phyloP scores from a whole-genome alignment of 2,113 vertebrate genomes.

The Vidua chalybeata region DNA sequence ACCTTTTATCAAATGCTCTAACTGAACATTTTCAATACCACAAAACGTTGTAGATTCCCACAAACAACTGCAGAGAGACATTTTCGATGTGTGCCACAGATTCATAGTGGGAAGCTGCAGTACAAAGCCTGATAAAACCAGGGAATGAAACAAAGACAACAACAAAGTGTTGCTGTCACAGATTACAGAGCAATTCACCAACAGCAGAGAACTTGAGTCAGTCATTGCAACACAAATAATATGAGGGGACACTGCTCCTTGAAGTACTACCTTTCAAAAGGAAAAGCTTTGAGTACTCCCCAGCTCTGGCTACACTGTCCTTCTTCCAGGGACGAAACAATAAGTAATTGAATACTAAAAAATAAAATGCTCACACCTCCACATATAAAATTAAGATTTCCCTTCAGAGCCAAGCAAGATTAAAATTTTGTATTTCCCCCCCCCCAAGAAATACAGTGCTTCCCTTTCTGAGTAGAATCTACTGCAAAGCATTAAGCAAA shows the following conservation, averaged over 20 bases:
- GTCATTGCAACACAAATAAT: background rate
- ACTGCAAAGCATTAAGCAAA: background rate
- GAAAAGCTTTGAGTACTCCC: background rate
- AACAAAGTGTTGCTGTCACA: background rate
- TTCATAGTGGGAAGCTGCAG: background rate
- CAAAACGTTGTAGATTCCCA: background rate
- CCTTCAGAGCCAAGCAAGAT: background rate
- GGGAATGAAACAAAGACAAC: background rate
- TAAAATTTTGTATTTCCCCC: background rate
- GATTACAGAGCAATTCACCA: background rate
- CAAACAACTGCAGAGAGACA: slow-evolving; percentile 15
- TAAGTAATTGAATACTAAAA: background rate
- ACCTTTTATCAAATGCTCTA: background rate
- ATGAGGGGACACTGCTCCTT: background rate
- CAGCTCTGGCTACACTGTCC: background rate
- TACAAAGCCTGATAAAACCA: background rate
- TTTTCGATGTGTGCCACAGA: background rate
- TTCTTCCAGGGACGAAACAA: background rate
- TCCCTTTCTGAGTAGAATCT: background rate
- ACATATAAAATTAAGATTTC: background rate
- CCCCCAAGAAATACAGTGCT: background rate
- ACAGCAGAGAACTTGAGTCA: background rate
- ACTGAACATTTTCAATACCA: background rate
- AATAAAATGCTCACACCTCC: background rate
- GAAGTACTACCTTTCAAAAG: background rate